Evolutionary conservation across 35 echinoderm and acorn worm genomes (phyloP).

Genomic region (Acanthaster planci): DNA sequence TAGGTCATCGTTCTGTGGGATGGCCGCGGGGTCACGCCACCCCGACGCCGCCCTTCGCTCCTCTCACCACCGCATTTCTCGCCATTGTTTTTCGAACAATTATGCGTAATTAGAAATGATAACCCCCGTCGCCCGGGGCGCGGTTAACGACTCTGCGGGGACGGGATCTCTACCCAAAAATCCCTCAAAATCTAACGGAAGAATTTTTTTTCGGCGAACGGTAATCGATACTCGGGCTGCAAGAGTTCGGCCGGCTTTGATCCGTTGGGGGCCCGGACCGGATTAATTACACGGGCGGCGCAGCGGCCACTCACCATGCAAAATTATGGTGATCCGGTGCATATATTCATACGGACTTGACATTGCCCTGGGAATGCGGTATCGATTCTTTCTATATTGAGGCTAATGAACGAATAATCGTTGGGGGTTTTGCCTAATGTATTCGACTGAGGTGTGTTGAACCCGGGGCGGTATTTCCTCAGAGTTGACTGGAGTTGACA

Average conservation of each 20-base stretch:
- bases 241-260: not conserved
- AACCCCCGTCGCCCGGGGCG: not conserved
- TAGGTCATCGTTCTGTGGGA: not conserved
- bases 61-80: not conserved
- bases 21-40: not conserved
- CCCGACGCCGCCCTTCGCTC: not conserved
- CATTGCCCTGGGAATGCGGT: not conserved
- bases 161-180: not conserved
- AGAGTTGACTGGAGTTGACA: too few species aligned
- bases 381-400: conserved; percentile 13
- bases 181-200: not conserved
- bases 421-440: too few species aligned
- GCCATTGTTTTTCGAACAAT: conserved; percentile 28
- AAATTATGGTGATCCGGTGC: not conserved
- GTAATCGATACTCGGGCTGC: not conserved
- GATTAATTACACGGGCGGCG: not conserved
- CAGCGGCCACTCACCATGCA: not conserved
- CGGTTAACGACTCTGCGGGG: not conserved
- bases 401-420: conserved; percentile 29
- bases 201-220: not conserved
- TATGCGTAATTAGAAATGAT: conserved; percentile 30
- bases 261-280: too few species aligned
- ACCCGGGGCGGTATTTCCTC: too few species aligned
- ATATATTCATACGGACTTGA: conserved; percentile 2
- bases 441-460: too few species aligned